Base-by-base conservation (phyloP, 2,797 vertebrate species). In the Poeciliopsis infans region DNA sequence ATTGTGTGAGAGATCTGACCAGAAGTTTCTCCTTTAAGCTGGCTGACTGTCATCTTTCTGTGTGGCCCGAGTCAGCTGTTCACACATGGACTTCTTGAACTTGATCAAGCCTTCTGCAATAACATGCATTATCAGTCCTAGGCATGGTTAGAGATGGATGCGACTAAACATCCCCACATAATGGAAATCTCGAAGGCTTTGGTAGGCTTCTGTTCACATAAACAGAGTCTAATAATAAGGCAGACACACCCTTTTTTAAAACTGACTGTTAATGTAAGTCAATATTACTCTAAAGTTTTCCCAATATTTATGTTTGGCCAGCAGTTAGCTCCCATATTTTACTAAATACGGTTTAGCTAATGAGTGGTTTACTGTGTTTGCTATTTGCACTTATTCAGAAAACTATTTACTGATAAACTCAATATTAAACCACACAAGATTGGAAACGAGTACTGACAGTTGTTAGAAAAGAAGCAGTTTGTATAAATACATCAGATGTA, bases 41-140 rank as follows among this genome's bases (percentile, higher is more conserved):
- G 89, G 85, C 89, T 75, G 74, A 76, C 75, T 84, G 89, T 89
- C 89, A 86, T 91, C 85, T 80, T 72, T 92, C 79, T 61, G 53
- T 43, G 76, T 86, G 84, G 78, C 77, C 28, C 1, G 6, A 76
- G 79, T 87, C 87, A 91, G 74, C 66, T 75, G 20, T 2, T 8
- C 79, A 79, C 89, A 91, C 68, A 51, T 83, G 86, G 88, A 84
- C 76, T 79, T 74, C 53, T 81, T 31, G 79, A 77, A 77, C 88
- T 90, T 92, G 89, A 92, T 94, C 92, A 92, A 89, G 83, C 87
- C 80, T 86, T 66, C 77, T 88, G 87, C 82, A 23, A 55, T 76
- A 76, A 74, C 79, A 79, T 80, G 84, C 43, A 74, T 86, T 84
- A 84, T 77, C 73, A 79, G 53, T 75, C 66, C 72, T 61, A 28